Conservation (phyloP, 2,113 vertebrate genomes). For the Serilophus lunatus region DNA sequence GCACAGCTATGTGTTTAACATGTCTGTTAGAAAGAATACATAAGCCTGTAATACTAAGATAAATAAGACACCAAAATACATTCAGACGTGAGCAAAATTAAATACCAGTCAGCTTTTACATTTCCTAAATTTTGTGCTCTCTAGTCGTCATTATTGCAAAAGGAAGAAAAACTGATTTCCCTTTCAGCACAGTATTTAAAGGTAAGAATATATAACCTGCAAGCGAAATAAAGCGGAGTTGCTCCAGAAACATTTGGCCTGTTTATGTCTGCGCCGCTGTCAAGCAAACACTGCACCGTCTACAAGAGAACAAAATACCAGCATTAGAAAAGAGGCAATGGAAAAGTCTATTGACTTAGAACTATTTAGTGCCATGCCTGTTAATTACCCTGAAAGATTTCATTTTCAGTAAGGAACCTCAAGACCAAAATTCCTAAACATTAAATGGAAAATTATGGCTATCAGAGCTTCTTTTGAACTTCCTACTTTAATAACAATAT, state of each 20-base stretch:
- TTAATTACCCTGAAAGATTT: background rate
- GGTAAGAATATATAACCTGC: conserved; percentile 83
- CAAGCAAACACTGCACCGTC: conserved; percentile 95
- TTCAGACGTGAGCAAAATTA: background rate
- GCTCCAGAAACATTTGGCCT: conserved; percentile 96
- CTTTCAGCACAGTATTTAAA: background rate
- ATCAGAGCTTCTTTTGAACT: background rate
- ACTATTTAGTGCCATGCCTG: background rate
- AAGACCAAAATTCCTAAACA: background rate
- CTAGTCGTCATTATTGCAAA: background rate
- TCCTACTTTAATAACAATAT: background rate
- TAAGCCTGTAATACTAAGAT: background rate
- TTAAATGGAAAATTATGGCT: background rate
- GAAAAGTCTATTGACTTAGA: background rate
- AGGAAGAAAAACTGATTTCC: background rate
- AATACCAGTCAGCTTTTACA: background rate
- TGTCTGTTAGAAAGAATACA: background rate
- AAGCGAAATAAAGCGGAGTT: conserved; percentile 96
- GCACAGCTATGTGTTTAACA: background rate
- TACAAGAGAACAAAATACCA: conserved; percentile 44
- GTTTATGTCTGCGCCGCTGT: conserved; percentile 97
- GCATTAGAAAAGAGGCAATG: background rate
- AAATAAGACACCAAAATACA: background rate
- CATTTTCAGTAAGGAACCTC: background rate
- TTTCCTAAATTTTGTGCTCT: background rate